phyloP scores from a whole-genome alignment of 2,797 vertebrate species.

The Podargus strigoides region DNA sequence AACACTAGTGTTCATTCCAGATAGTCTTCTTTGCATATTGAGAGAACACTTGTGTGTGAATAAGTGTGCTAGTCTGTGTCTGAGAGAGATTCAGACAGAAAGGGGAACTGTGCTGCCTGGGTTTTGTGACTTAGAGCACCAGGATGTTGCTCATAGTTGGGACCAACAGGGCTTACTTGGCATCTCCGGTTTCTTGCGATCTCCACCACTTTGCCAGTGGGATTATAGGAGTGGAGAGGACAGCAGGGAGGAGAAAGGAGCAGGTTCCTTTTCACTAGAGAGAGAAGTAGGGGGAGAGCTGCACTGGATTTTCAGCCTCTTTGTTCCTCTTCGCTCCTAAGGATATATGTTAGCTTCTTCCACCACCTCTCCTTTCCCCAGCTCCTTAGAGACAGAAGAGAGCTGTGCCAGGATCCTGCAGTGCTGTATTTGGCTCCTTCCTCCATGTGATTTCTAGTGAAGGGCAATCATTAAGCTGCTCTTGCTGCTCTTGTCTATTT shows the following conservation, averaged over 20 bases:
- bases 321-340: not conserved
- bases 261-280: not conserved
- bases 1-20: not conserved
- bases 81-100: not conserved
- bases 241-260: not conserved
- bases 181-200: too few species aligned
- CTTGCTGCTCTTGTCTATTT: not conserved
- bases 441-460: not conserved
- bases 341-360: fast-evolving
- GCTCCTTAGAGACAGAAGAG: not conserved
- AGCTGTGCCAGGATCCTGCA: not conserved
- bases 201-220: not conserved
- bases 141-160: not conserved
- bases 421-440: not conserved
- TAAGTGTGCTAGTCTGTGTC: not conserved
- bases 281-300: not conserved
- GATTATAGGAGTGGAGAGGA: not conserved
- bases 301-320: not conserved
- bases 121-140: not conserved
- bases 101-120: not conserved
- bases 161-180: not conserved
- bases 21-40: not conserved
- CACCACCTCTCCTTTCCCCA: not conserved
- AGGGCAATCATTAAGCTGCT: not conserved
- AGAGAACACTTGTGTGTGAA: not conserved